Evolutionary conservation across 2,797 vertebrate species (phyloP).

Genomic region (Sebastes vulpes): DNA sequence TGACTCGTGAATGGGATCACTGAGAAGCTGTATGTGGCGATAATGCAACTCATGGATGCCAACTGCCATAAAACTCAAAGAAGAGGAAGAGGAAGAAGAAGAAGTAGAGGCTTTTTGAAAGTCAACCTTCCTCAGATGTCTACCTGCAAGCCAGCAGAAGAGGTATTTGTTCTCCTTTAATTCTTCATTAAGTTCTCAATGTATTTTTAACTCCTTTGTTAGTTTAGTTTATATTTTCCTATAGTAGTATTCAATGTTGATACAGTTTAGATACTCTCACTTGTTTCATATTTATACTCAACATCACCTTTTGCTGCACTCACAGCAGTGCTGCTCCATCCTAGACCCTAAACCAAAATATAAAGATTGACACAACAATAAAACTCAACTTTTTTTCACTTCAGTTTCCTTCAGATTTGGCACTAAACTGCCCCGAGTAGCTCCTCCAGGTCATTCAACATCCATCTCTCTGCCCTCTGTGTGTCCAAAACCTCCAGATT

Average conservation of each 20-base stretch:
- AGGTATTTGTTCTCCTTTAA: not conserved
- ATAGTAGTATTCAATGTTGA: not conserved
- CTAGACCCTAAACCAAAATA: not conserved
- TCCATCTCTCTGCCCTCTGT: not conserved
- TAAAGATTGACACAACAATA: not conserved
- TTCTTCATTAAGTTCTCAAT: not conserved
- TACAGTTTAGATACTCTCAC: not conserved
- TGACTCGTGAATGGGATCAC: not conserved
- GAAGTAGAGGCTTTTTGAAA: too few relatives aligned
- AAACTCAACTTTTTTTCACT: not conserved
- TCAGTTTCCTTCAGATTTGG: not conserved
- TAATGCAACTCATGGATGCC: not conserved
- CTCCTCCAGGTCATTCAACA: constrained; percentile 8
- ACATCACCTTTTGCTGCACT: not conserved
- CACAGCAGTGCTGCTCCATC: not conserved
- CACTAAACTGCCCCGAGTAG: not conserved
- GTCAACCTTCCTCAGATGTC: not conserved
- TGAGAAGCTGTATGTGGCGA: not conserved
- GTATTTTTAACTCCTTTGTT: not conserved
- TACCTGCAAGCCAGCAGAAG: not conserved
- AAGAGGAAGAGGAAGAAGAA: not conserved
- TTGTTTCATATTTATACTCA: not conserved
- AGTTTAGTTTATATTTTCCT: not conserved
- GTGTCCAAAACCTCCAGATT: constrained; percentile 3
- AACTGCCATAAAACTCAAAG: not conserved